These are phyloP conservation scores for Eufriesea mexicana DNA, from an alignment of 1,140 invertebrate species.

Conservation along the genomic window DNA sequence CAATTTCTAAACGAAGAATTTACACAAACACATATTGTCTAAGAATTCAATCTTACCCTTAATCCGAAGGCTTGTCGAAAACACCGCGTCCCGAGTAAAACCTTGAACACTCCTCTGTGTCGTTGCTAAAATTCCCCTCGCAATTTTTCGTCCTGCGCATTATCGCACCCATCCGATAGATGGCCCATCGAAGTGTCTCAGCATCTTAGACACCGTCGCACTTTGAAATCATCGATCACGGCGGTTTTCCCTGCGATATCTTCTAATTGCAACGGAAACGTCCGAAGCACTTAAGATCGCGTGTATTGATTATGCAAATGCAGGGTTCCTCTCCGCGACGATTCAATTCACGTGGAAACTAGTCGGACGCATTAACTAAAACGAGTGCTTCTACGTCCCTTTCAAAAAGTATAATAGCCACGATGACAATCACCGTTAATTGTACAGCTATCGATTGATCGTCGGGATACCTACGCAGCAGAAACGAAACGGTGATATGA, in stretches of 20 bases:
- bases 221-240: neutral
- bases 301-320: slow-evolving; percentile 60
- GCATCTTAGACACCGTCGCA: neutral
- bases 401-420: slow-evolving; percentile 37
- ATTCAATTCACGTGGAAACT: slow-evolving; percentile 18
- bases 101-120: neutral
- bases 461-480: neutral
- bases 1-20: no score
- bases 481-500: slow-evolving; percentile 23
- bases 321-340: slow-evolving; percentile 22
- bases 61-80: no score
- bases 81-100: neutral
- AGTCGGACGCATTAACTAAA: slow-evolving; percentile 50
- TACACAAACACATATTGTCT: no score
- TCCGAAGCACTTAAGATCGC: slow-evolving; percentile 6
- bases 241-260: neutral
- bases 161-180: neutral
- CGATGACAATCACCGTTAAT: slow-evolving; percentile 54
- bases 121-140: neutral
- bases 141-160: neutral
- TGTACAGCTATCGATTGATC: slow-evolving; percentile 21
- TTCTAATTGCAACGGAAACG: slow-evolving; percentile 5
- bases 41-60: no score
- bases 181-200: neutral
- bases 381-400: slow-evolving; percentile 27